Evolutionary conservation across 2,888 invertebrate genomes (phyloP).

Genomic region (Nomada lathburiana): DNA sequence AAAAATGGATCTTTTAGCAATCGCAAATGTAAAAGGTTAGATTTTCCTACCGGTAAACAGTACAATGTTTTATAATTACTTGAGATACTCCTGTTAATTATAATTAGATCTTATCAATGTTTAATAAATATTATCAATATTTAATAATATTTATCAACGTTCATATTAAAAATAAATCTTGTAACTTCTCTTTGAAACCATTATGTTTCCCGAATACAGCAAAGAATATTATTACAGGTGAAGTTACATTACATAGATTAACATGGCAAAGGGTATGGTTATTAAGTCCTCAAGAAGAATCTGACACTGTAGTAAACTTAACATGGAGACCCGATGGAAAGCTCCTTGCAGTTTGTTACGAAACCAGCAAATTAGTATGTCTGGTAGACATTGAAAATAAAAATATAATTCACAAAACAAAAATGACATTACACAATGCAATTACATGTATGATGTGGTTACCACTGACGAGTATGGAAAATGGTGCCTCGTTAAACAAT

Average conservation of each 20-base stretch:
- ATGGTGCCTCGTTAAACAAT: conserved; percentile 37
- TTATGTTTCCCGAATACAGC: neutral
- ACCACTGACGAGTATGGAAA: conserved; percentile 71
- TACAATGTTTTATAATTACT: neutral
- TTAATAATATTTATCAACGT: too few species aligned
- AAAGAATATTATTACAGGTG: conserved; percentile 86
- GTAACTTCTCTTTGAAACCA: neutral
- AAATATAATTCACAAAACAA: conserved; percentile 89
- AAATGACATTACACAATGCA: conserved; percentile 84
- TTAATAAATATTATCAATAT: neutral
- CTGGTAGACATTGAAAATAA: conserved; percentile 95
- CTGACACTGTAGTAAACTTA: conserved; percentile 89
- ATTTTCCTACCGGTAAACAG: neutral
- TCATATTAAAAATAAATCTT: neutral
- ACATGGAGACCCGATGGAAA: conserved; percentile 98
- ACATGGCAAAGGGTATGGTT: conserved; percentile 98
- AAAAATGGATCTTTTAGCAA: conserved; percentile 95
- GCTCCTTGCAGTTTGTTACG: conserved; percentile 87
- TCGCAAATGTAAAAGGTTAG: conserved; percentile 93
- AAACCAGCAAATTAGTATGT: conserved; percentile 75
- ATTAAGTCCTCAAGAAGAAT: conserved; percentile 90
- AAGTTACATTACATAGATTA: conserved; percentile 94
- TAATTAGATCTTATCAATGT: neutral
- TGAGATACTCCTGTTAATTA: neutral
- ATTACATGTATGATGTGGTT: conserved; percentile 91